Evolutionary conservation across 2,797 vertebrate species (phyloP).

Genomic region (Petrocephalus schoutedeni): DNA sequence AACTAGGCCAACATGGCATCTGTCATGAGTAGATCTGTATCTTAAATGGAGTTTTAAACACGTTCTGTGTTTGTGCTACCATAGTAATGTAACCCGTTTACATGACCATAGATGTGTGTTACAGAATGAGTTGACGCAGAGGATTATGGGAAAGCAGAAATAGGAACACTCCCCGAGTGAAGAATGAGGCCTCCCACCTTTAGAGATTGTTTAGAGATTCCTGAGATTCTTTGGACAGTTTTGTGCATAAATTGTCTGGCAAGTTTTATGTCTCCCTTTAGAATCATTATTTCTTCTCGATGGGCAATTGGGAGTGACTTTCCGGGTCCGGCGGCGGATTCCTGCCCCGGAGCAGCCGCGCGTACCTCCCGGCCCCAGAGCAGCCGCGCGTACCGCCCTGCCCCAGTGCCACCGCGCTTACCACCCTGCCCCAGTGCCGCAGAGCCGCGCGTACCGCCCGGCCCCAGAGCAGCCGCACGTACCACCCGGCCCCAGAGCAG

Average conservation of each 20-base stretch:
- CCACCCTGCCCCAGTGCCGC: not conserved
- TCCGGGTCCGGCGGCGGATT: not conserved
- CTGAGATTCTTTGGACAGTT: not conserved
- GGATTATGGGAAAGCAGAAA: not conserved
- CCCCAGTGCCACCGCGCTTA: too few relatives aligned
- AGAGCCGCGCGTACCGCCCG: too few relatives aligned
- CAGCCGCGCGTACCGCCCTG: too few relatives aligned
- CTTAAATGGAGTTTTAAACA: not conserved
- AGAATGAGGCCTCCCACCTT: not conserved
- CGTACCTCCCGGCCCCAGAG: too few relatives aligned
- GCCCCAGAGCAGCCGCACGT: not conserved
- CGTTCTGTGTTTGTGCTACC: not conserved
- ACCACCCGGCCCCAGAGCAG: too few relatives aligned
- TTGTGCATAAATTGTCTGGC: not conserved
- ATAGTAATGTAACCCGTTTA: not conserved
- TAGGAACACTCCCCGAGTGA: not conserved
- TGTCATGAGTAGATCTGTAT: not conserved
- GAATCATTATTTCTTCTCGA: not conserved
- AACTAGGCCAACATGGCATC: not conserved
- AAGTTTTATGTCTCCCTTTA: not conserved
- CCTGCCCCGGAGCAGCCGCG: not conserved
- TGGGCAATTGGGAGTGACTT: not conserved
- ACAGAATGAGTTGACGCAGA: not conserved
- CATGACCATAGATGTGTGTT: not conserved
- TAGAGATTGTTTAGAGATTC: not conserved